Base-by-base conservation (phyloP, 2,113 vertebrate genomes). In the Callipepla californica region DNA sequence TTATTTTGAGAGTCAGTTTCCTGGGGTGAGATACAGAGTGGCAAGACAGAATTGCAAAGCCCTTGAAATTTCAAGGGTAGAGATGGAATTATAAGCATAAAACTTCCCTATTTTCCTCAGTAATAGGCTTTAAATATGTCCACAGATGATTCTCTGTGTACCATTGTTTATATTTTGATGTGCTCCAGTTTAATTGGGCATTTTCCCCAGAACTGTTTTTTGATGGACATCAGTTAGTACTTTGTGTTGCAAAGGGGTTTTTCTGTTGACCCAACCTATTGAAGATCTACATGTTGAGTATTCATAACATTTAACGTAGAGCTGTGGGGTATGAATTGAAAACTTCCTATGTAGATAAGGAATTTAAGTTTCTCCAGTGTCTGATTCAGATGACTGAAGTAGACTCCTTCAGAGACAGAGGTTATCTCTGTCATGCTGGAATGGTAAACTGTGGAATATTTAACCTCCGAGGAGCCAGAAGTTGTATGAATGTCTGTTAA, bases 341-440 rank as follows among this genome's bases (percentile, higher is more conserved):
- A 0, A 13, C 26, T 22, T 53, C 23, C 2, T 4, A 1, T 10
- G 0, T 2, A 17, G 53, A 7, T 30, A 21, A 26, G 9, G 55
- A 51, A 25, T 18, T 0, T 4, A 2, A 40, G 34, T 57, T 74
- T 82, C 16, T 42, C n/a, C 22, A 28, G 38, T 18, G 51, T 6
- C 18, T 26, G 50, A 12, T 23, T 48, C 8, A 10, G 63, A 70
- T 28, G 9, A 2, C 26, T 20, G 32, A 59, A 28, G 79, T 28
- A 9, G 20, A 20, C 58, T 89, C 22, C 26, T 2, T 0, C 10
- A 62, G 30, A 34, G 65, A 28, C 86, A n/a, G 34, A 42, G 20
- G 2, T 0, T 23, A 14, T 47, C 57, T 55, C 45, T 53, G 44
- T 36, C 28, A 32, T 16, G 30, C 36, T 30, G 5, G 25, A 23